Conservation (phyloP, 2,888 invertebrate genomes). For the Acronicta aceris region DNA sequence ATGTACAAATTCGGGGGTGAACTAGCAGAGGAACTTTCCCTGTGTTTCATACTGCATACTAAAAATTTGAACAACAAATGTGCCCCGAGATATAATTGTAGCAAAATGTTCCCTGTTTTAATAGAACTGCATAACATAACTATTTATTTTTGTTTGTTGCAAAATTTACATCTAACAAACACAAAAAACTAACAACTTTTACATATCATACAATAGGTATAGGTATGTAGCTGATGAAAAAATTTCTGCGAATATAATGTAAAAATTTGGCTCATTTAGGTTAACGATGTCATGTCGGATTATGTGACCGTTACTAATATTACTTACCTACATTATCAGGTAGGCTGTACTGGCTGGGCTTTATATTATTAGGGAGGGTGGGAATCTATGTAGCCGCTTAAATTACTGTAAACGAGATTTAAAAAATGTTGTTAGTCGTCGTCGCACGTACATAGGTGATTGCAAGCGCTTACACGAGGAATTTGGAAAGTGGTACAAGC, state of each 20-base stretch:
- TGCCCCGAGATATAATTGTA: conserved; percentile 19
- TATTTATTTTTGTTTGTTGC: background rate
- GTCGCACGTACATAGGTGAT: conserved; percentile 80
- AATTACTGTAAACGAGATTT: conserved; percentile 66
- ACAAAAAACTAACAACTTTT: background rate
- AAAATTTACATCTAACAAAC: too few relatives aligned
- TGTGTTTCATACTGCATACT: conserved; percentile 55
- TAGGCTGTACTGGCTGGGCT: background rate
- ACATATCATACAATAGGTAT: background rate
- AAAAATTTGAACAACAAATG: conserved; percentile 53
- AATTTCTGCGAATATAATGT: background rate
- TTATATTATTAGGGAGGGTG: conserved; percentile 11
- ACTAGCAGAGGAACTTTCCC: conserved; percentile 62
- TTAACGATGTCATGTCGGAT: conserved; percentile 11
- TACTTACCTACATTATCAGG: background rate
- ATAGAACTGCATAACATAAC: background rate
- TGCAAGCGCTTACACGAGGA: conserved; percentile 85
- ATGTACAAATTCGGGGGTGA: conserved; percentile 73
- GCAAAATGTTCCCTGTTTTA: conserved; percentile 3
- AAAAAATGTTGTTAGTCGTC: conserved; percentile 69
- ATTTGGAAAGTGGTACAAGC: conserved; percentile 88
- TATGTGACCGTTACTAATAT: background rate
- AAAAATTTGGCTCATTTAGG: conserved; percentile 6
- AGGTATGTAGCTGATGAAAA: background rate
- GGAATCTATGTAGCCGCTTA: conserved; percentile 51